Percentiles rank a stretch among this genome's conserved stretches.
These are phyloP conservation scores for Carcinoscorpius rotundicauda DNA, from an alignment of 1,140 invertebrate genomes.

Conservation along the genomic window DNA sequence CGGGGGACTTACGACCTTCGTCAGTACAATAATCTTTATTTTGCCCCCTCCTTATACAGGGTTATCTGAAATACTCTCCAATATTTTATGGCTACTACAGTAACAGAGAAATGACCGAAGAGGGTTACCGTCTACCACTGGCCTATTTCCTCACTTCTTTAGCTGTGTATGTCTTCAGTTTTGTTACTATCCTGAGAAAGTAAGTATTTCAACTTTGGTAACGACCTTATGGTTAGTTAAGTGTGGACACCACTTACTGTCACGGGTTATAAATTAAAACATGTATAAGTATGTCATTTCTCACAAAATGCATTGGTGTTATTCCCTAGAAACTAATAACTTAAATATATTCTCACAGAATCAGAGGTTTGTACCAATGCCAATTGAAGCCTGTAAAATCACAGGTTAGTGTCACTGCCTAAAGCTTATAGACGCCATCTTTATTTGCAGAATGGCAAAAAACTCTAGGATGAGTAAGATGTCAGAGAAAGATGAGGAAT, in stretches of 20 bases:
- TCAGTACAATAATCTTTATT: background rate
- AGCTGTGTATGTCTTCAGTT: slow-evolving; percentile 82
- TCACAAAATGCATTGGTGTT: no score
- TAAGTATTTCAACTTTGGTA: slow-evolving; percentile 37
- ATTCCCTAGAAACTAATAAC: no score
- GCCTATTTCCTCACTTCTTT: slow-evolving; percentile 86
- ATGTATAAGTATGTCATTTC: no score
- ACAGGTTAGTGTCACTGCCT: background rate
- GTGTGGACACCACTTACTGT: no score
- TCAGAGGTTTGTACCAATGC: no score
- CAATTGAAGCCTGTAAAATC: no score
- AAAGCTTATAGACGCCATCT: background rate
- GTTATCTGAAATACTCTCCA: slow-evolving; percentile 80
- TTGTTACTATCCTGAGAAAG: slow-evolving; percentile 86
- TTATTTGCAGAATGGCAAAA: slow-evolving; percentile 71
- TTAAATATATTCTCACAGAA: no score
- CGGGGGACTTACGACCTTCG: background rate
- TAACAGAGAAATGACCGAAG: slow-evolving; percentile 50
- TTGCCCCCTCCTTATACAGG: slow-evolving; percentile 27
- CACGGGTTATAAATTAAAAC: no score
- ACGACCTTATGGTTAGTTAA: no score
- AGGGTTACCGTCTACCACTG: slow-evolving; percentile 75
- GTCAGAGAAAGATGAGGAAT: slow-evolving; percentile 92
- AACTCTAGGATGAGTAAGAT: slow-evolving; percentile 88
- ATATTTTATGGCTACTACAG: slow-evolving; percentile 96